phyloP scores from a whole-genome alignment of 2,113 vertebrate species.

The Pituophis catenifer region DNA sequence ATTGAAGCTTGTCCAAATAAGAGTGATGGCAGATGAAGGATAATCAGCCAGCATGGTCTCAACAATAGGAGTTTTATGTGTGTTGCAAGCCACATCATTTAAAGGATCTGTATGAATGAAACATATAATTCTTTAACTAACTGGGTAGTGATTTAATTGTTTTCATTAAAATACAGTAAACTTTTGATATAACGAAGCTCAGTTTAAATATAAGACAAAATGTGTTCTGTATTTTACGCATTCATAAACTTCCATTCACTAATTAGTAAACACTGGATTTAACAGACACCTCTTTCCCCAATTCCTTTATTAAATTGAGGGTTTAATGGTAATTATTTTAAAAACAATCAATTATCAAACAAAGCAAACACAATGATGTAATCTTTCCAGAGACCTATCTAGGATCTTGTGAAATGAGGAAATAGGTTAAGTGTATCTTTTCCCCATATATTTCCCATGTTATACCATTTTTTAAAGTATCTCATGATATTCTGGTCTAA shows the following conservation, averaged over 20 bases:
- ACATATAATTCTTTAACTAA: neutral
- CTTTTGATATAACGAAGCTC: neutral
- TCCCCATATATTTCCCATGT: neutral
- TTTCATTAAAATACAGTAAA: neutral
- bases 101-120: neutral
- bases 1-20: neutral
- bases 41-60: neutral
- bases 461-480: neutral
- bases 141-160: neutral
- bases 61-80: neutral
- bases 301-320: neutral
- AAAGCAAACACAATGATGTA: neutral
- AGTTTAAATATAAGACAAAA: neutral
- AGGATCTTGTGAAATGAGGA: neutral
- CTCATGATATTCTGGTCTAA: neutral
- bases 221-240: neutral
- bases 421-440: neutral
- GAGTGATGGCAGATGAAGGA: neutral
- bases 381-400: neutral
- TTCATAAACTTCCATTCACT: neutral
- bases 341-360: neutral
- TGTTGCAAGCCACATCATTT: neutral
- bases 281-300: neutral
- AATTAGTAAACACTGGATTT: neutral
- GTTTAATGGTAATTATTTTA: neutral